These are phyloP conservation scores for Megastigmus dorsalis DNA, from an alignment of 2,888 invertebrate species.

Conservation along the genomic window DNA sequence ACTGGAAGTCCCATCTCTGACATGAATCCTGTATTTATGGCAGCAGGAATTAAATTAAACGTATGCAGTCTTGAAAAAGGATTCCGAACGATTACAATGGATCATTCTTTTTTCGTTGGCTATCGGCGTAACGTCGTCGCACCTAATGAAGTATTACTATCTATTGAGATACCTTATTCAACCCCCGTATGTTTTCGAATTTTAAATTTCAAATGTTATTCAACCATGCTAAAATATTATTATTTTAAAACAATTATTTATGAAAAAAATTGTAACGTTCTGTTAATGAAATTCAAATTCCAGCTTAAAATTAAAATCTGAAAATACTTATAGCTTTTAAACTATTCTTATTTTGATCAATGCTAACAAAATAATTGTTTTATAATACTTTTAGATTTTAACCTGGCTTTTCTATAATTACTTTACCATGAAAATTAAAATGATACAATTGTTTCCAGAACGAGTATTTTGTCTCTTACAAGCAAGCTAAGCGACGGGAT, in stretches of 20 bases:
- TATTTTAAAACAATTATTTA: too few species aligned
- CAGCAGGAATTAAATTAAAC: conserved; percentile 81
- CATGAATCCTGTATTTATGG: conserved; percentile 93
- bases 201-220: too few species aligned
- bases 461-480: conserved; percentile 89
- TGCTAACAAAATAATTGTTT: too few species aligned
- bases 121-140: conserved; percentile 87
- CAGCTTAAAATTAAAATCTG: too few species aligned
- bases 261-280: too few species aligned
- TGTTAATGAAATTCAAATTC: too few species aligned
- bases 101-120: conserved; percentile 88
- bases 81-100: conserved; percentile 80
- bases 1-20: conserved; percentile 98
- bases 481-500: conserved; percentile 93
- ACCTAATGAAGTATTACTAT: conserved; percentile 87
- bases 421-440: background rate
- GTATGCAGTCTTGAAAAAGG: conserved; percentile 78
- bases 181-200: conserved; percentile 59
- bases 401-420: conserved; percentile 37
- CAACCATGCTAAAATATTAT: too few species aligned
- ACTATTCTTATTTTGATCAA: too few species aligned
- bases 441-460: conserved; percentile 65
- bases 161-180: conserved; percentile 87
- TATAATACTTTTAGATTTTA: too few species aligned
- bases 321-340: too few species aligned